phyloP scores from a whole-genome alignment of 2,113 vertebrate genomes.

The Orientallactaga bullata region DNA sequence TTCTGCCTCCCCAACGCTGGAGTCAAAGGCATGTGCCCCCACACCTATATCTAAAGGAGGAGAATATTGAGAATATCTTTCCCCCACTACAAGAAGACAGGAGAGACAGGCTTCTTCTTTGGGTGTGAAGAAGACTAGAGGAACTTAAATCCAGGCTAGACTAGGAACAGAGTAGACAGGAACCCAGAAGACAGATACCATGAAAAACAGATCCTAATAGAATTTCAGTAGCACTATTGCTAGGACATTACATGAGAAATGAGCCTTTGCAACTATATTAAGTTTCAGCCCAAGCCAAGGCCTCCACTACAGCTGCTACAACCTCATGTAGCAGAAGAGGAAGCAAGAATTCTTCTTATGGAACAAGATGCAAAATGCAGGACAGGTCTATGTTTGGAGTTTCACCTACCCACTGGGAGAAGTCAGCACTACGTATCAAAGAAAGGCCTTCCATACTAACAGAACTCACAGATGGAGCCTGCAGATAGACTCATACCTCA shows the following conservation, averaged over 20 bases:
- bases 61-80: no score
- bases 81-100: no score
- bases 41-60: no score
- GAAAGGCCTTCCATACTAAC: background rate
- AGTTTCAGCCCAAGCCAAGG: background rate
- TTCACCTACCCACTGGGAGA: background rate
- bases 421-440: background rate
- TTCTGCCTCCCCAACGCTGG: no score
- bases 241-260: background rate
- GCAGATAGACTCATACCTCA: background rate
- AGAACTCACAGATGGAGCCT: background rate
- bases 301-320: no score
- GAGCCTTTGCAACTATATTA: background rate
- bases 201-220: background rate
- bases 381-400: background rate
- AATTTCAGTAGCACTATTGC: no score
- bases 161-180: no score
- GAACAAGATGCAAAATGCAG: background rate
- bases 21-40: no score
- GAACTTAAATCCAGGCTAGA: no score
- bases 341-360: background rate
- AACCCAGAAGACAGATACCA: no score
- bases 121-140: no score
- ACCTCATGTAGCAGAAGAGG: background rate
- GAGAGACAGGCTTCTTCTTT: no score